Percentiles rank a stretch among this genome's conserved stretches.
Conservation (phyloP, 2,888 invertebrate species). For the Platypus cylindrus region DNA sequence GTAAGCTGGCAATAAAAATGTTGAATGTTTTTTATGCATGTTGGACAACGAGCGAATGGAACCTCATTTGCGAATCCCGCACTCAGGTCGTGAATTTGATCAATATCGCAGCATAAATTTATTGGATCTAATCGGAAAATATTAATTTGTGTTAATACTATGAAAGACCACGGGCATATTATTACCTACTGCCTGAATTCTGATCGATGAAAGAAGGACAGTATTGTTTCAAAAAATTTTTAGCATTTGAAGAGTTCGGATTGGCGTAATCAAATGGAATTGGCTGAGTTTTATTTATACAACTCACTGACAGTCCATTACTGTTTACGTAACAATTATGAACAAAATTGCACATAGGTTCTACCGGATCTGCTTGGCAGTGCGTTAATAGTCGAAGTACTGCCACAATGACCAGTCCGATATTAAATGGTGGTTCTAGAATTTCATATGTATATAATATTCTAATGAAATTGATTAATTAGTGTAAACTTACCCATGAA, state of each 20-base stretch:
- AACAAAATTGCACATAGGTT: constrained; percentile 16
- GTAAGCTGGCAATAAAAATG: constrained; percentile 68
- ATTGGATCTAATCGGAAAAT: constrained; percentile 8
- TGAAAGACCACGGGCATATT: neutral
- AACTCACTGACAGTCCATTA: constrained; percentile 17
- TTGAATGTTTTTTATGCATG: constrained; percentile 66
- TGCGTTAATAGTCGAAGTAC: too few species aligned
- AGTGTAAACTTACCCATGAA: too few species aligned
- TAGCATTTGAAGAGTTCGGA: constrained; percentile 22
- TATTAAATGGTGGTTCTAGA: too few species aligned
- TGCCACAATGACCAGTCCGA: too few species aligned
- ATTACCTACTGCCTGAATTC: constrained; percentile 14
- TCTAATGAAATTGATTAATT: too few species aligned
- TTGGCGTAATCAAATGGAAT: constrained; percentile 27
- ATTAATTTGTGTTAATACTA: constrained; percentile 1
- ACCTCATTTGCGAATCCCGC: constrained; percentile 47
- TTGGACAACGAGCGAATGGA: constrained; percentile 66
- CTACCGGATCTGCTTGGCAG: constrained; percentile 1
- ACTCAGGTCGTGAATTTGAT: constrained; percentile 42
- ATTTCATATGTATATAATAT: too few species aligned
- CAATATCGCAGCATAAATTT: constrained; percentile 46
- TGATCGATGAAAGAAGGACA: constrained; percentile 48
- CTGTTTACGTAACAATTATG: constrained; percentile 14
- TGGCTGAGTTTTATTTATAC: constrained; percentile 30
- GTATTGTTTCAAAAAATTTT: constrained; percentile 38